Evolutionary conservation across 2,888 invertebrate species (phyloP), one percentile per base, ranked within the genome.

Genomic region (Bombylius discolor): DNA sequence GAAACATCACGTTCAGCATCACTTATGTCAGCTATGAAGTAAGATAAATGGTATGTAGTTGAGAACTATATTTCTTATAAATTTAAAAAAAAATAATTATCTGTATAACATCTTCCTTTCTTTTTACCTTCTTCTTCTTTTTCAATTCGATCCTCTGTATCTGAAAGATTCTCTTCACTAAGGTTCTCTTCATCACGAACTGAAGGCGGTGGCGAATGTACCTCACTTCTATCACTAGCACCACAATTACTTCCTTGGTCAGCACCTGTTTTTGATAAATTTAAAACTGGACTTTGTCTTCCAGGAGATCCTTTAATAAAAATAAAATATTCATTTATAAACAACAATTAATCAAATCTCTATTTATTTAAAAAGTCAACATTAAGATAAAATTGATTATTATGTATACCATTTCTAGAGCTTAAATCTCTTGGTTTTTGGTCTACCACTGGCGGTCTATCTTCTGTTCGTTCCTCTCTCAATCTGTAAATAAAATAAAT

Each of bases 231-330:
- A 63, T 84, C 83, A 62, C 79, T 79, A 59, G 83, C 85, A n/a
- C 70, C 74, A 66, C 77, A 71, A 59, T 84, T 85, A 36, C 71
- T 74, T 66, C 78, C 71, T 62, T 87, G 89, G 60, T 85, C 85
- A 68, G 76, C 85, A 54, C 89, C 90, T 56, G 89, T 89, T 76
- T 93, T 93, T 55, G 93, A 92, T 58, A 94, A 79, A 77, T 93
- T 93, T 67, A 93, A 76, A 63, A 93, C 91, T 60, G 93, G 93
- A 83, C 92, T 93, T 78, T 90, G 90, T 55, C 89, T 88, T 67
- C 87, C 88, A 62, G 91, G 89, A 59, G 91, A 91, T 78, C 64
- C 77, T 77, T 63, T 63, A 46, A 55, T 55, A 39, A 49, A 23
- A 23, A 23, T 23, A 23, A 23, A 23, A 23, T 23, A 23, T 23